phyloP scores from a whole-genome alignment of 2,888 invertebrate species.

The Cantharis nigra region DNA sequence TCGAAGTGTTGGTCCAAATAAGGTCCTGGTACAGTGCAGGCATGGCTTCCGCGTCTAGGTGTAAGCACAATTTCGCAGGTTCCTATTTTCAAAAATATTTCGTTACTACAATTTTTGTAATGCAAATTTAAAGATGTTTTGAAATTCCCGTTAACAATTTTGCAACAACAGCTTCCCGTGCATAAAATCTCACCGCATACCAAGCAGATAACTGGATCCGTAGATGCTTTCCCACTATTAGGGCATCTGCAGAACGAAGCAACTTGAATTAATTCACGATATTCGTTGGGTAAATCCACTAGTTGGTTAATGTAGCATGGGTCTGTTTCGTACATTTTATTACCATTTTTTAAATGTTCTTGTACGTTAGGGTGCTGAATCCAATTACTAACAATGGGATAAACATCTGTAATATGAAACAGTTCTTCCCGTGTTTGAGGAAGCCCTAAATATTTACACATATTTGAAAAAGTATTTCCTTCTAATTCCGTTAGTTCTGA shows the following conservation, averaged over 20 bases:
- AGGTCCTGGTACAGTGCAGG: too few relatives aligned
- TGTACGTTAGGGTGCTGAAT: constrained; percentile 56
- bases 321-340: constrained; percentile 52
- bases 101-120: too few relatives aligned
- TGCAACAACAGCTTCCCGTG: constrained; percentile 90
- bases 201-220: constrained; percentile 96
- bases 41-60: too few relatives aligned
- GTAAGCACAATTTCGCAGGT: too few relatives aligned
- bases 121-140: too few relatives aligned
- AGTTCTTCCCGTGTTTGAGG: constrained; percentile 68
- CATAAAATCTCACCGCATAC: constrained; percentile 94
- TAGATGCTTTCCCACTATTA: constrained; percentile 89
- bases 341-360: constrained; percentile 47
- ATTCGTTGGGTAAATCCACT: constrained; percentile 85
- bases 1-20: too few relatives aligned
- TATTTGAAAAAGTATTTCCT: constrained; percentile 80
- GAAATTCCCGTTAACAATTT: too few relatives aligned
- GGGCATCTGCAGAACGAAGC: constrained; percentile 94
- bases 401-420: constrained; percentile 59
- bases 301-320: constrained; percentile 70
- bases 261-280: constrained; percentile 93
- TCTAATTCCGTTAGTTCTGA: constrained; percentile 67
- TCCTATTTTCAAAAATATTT: too few relatives aligned
- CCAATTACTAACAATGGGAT: constrained; percentile 64
- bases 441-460: constrained; percentile 86